These are phyloP conservation scores for Drosophila willistoni DNA, from an alignment of 1,140 invertebrate genomes.

Conservation along the genomic window DNA sequence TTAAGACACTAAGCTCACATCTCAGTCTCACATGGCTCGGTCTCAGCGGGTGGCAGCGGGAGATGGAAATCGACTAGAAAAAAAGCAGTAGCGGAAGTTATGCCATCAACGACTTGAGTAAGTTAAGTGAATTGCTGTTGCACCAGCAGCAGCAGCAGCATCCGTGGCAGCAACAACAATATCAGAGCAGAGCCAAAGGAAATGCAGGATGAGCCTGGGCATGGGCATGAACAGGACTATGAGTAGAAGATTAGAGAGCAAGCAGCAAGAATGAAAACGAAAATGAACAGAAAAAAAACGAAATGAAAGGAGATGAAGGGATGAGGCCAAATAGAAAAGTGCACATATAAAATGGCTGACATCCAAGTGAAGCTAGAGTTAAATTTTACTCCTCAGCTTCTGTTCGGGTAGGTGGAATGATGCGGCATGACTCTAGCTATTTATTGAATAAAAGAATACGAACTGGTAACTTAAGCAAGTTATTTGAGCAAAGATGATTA, in stretches of 20 bases:
- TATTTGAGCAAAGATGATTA: slow-evolving; percentile 6
- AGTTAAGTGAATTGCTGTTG: slow-evolving; percentile 75
- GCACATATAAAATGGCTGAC: too few species aligned
- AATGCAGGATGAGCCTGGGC: slow-evolving; percentile 49
- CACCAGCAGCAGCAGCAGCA: slow-evolving; percentile 26
- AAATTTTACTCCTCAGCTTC: too few species aligned
- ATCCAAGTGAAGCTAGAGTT: too few species aligned
- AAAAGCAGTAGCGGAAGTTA: slow-evolving; percentile 61
- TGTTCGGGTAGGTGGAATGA: slow-evolving; percentile 8
- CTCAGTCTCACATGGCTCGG: too few species aligned
- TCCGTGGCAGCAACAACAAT: slow-evolving; percentile 5
- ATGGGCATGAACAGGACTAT: slow-evolving; percentile 12
- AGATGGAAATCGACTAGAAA: slow-evolving; percentile 16
- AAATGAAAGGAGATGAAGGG: too few species aligned
- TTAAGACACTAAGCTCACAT: too few species aligned
- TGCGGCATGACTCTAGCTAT: slow-evolving; percentile 7
- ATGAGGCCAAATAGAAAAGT: too few species aligned
- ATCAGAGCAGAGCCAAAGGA: slow-evolving; percentile 45
- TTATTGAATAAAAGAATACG: slow-evolving; percentile 8
- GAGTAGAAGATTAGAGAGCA: slow-evolving; percentile 14
- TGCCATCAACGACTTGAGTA: slow-evolving; percentile 79
- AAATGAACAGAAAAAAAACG: too few species aligned
- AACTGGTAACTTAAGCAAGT: slow-evolving; percentile 8
- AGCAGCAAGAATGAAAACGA: slow-evolving; percentile 10
- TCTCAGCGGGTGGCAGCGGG: not conserved